Percentiles rank a stretch among this genome's conserved stretches.
phyloP scores from a whole-genome alignment of 2,888 invertebrate species.

The Venustoraphidia nigricollis region DNA sequence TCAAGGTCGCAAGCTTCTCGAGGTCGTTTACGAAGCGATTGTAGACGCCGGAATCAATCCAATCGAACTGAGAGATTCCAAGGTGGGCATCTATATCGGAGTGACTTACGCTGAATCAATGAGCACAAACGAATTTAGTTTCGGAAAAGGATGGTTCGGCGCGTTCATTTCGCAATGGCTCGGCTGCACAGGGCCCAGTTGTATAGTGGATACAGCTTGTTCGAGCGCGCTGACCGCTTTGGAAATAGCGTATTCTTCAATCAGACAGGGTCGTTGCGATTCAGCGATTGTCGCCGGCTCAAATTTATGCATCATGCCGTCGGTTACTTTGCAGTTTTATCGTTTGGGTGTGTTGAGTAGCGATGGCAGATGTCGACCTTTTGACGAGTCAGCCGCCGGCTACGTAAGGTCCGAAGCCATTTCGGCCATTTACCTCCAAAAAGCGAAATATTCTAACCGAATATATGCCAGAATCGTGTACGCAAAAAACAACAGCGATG shows the following conservation, averaged over 20 bases:
- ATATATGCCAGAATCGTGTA: slow-evolving; percentile 27
- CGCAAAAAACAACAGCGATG: slow-evolving; percentile 24
- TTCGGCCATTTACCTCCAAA: slow-evolving; percentile 55
- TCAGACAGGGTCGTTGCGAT: slow-evolving; percentile 71
- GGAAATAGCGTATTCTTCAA: slow-evolving; percentile 63
- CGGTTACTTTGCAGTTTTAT: slow-evolving; percentile 75
- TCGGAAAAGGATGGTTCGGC: slow-evolving; percentile 46
- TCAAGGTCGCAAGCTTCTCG: slow-evolving; percentile 39
- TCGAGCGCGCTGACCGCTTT: slow-evolving; percentile 81
- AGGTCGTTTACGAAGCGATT: slow-evolving; percentile 40
- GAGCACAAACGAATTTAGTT: too few species aligned
- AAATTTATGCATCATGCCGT: slow-evolving; percentile 75
- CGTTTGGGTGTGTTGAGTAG: slow-evolving; percentile 62
- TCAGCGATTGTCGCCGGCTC: slow-evolving; percentile 80
- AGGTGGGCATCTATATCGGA: slow-evolving; percentile 68
- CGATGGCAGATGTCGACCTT: slow-evolving; percentile 80
- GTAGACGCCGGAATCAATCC: slow-evolving; percentile 53
- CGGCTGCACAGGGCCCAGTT: slow-evolving; percentile 79
- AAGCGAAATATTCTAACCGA: slow-evolving; percentile 32
- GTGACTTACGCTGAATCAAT: slow-evolving; percentile 63
- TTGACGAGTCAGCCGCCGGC: slow-evolving; percentile 71
- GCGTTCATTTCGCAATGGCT: slow-evolving; percentile 32
- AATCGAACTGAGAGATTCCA: slow-evolving; percentile 48
- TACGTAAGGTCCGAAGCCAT: slow-evolving; percentile 75
- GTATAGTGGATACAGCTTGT: slow-evolving; percentile 82